Evolutionary conservation across 1,140 invertebrate species (phyloP).

Genomic region (Meloidogyne chitwoodi): DNA sequence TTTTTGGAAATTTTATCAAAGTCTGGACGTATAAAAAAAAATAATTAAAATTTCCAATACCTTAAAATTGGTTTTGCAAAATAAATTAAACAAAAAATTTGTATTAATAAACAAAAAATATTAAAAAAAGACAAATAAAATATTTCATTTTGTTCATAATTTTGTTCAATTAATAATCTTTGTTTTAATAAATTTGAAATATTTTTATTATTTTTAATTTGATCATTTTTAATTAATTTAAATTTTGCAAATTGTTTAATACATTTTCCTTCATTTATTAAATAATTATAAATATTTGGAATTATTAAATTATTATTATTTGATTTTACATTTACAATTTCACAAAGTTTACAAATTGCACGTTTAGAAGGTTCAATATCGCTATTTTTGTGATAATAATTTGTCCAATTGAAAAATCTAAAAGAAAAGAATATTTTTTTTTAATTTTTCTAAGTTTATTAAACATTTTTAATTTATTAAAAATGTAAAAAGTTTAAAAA

Average conservation of each 20-base stretch:
- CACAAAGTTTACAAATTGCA: conserved; percentile 14
- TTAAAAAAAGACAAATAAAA: background rate
- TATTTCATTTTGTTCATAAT: background rate
- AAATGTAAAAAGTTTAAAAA: no score
- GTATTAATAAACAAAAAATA: background rate
- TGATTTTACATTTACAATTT: background rate
- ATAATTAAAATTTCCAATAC: no score
- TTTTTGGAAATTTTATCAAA: no score
- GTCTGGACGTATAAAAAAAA: no score
- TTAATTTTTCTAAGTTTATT: no score
- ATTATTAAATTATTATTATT: background rate
- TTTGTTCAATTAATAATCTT: background rate
- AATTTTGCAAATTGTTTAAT: background rate
- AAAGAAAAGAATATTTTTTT: background rate
- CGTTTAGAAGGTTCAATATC: background rate
- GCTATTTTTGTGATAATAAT: background rate
- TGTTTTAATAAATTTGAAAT: background rate
- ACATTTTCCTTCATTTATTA: background rate
- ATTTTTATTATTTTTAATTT: background rate
- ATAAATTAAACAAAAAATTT: background rate
- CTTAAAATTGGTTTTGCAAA: background rate
- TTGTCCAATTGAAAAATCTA: conserved; percentile 17
- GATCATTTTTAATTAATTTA: background rate
- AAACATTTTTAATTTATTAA: no score
- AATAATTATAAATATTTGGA: background rate